Base-by-base conservation (phyloP, 2,888 invertebrate species). In the Elgonia sp. region DNA sequence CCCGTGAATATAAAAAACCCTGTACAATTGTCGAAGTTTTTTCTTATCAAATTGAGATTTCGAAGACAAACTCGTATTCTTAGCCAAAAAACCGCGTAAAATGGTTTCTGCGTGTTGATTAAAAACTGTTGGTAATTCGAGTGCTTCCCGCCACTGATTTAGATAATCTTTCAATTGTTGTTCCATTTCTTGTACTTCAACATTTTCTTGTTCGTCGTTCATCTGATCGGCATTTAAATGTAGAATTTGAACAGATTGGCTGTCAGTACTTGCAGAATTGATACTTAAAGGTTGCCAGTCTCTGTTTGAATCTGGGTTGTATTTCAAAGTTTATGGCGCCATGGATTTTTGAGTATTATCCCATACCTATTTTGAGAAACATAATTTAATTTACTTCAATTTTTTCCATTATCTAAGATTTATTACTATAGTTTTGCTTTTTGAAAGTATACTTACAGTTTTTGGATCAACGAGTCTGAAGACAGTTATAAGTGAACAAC, bases 1-100 rank as follows among this genome's bases (percentile, higher is more conserved):
- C 3, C 94, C 94, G 76, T 94, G 94, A 14, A 92, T 92, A 39
- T 93, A 93, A 90, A 94, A 94, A 6, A 93, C 93, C 83, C 94
- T 91, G 75, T 94, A 92, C 14, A 94, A 84, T 85, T 94, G 94
- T 65, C 93, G 92, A 39, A 94, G 84, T 60, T 93, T 92, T 55
- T 92, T 93, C 46, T 92, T 94, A 46, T 94, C 94, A 4, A 93
- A 84, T 39, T 92, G 92, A 4, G 80, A 81, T 16, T 91, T 91
- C 1, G 90, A 86, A 6, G 90, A 86, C 7, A 89, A 89, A 63
- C 90, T 90, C 10, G 89, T 88, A 42, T 91, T 89, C 72, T 92
- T 92, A 0, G 88, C 84, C 8, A 94, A 65, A 85, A 92, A 93
- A 42, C 86, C 89, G 18, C 93, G 91, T 14, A 94, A 85, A 40